Conservation (phyloP, 2,888 invertebrate genomes). For the Diplolepis rosae region DNA sequence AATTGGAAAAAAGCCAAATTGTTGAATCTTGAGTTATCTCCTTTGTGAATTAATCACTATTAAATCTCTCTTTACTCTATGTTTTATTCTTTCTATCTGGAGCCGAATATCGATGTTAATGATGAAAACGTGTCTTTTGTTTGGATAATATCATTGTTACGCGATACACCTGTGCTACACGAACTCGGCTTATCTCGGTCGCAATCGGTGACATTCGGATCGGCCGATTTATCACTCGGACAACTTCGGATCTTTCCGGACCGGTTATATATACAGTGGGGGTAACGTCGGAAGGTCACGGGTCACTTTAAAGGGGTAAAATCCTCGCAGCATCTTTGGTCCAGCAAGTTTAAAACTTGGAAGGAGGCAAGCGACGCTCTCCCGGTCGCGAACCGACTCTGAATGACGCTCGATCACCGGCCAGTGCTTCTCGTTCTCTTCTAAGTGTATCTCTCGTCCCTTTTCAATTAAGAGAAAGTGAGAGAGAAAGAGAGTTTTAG, state of each 20-base stretch:
- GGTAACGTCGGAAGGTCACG: neutral
- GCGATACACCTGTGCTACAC: constrained; percentile 24
- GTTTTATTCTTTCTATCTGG: neutral
- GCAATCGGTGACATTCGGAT: constrained; percentile 21
- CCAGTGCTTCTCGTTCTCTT: constrained; percentile 17
- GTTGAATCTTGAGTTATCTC: no score
- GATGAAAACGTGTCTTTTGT: neutral
- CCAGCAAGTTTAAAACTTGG: neutral
- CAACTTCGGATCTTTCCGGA: constrained; percentile 2
- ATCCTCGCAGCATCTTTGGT: constrained; percentile 22
- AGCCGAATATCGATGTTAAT: neutral
- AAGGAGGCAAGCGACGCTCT: constrained; percentile 16
- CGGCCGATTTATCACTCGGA: constrained; percentile 20
- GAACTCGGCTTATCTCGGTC: constrained; percentile 25
- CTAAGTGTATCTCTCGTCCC: constrained; percentile 4
- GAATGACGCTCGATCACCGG: constrained; percentile 30
- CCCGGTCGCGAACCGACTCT: constrained; percentile 27
- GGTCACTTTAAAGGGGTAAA: constrained; percentile 19
- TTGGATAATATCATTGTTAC: neutral
- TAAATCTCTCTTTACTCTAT: neutral
- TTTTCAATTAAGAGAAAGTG: constrained; percentile 1
- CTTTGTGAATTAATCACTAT: no score
- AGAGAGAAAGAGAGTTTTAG: constrained; percentile 6
- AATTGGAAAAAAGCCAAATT: no score
- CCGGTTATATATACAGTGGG: neutral